A percentile compares a stretch with the other conserved stretches of the same genome.
Conservation (phyloP, 2,113 vertebrate species). For the Oryctolagus cuniculus region DNA sequence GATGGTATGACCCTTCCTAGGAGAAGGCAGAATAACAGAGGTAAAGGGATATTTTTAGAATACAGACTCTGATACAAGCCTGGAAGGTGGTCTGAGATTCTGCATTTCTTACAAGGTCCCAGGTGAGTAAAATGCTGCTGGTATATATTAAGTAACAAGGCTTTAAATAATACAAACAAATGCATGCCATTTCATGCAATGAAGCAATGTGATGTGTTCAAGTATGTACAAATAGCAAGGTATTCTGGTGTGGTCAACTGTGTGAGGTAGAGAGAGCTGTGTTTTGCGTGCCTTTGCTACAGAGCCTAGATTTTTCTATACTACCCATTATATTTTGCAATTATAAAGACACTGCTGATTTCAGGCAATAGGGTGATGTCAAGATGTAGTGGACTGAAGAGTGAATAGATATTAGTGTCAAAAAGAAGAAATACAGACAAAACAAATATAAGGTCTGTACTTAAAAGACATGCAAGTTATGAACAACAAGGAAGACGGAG, state of each 20-base stretch:
- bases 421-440: background rate
- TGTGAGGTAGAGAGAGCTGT: background rate
- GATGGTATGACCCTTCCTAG: background rate
- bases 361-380: background rate
- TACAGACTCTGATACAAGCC: background rate
- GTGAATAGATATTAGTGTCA: background rate
- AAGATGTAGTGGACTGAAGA: background rate
- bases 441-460: background rate
- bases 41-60: background rate
- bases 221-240: background rate
- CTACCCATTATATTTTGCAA: background rate
- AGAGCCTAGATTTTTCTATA: background rate
- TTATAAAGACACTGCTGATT: background rate
- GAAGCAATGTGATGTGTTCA: background rate
- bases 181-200: background rate
- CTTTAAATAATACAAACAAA: conserved; percentile 55
- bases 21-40: background rate
- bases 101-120: conserved; percentile 4
- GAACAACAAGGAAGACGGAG: background rate
- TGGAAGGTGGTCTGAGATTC: background rate
- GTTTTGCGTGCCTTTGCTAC: background rate
- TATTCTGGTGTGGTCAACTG: background rate
- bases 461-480: conserved; percentile 32
- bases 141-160: background rate
- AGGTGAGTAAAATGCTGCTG: conserved; percentile 22